A percentile compares a stretch with the other conserved stretches of the same genome.
phyloP scores from a whole-genome alignment of 2,888 invertebrate genomes.

The Glyphotaelius pellucidus region DNA sequence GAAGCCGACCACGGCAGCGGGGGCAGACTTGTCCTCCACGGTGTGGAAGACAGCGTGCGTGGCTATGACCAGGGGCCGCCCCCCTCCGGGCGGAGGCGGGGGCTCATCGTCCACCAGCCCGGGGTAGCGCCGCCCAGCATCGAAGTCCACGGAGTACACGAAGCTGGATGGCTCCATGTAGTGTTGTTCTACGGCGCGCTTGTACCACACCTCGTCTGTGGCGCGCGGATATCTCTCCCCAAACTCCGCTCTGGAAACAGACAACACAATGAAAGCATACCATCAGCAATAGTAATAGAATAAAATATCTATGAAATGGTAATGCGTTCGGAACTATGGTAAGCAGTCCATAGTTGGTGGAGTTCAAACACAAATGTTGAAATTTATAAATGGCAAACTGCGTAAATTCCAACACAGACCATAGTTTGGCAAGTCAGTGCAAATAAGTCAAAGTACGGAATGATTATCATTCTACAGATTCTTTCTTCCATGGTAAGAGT shows the following conservation, averaged over 20 bases:
- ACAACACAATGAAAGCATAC: neutral
- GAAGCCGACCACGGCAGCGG: constrained; percentile 85
- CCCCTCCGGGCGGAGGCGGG: neutral
- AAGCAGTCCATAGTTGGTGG: too few species aligned
- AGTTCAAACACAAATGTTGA: too few species aligned
- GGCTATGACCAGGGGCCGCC: constrained; percentile 88
- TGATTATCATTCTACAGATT: neutral
- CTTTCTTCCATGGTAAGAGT: neutral
- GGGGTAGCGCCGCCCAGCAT: constrained; percentile 72
- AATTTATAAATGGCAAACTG: too few species aligned
- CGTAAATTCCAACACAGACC: too few species aligned
- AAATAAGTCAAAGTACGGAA: too few species aligned
- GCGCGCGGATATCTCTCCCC: constrained; percentile 86
- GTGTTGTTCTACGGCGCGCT: constrained; percentile 91
- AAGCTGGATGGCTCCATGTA: constrained; percentile 87
- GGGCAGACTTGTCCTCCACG: constrained; percentile 79
- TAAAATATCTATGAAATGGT: too few species aligned
- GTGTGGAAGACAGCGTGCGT: constrained; percentile 88
- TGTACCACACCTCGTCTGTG: constrained; percentile 94
- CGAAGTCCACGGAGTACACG: constrained; percentile 88
- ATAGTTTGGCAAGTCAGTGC: too few species aligned
- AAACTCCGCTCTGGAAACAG: constrained; percentile 80
- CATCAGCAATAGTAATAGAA: neutral
- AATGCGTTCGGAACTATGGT: too few species aligned
- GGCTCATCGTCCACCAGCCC: neutral